Evolutionary conservation across 2,113 vertebrate genomes (phyloP).

Genomic region (Cyphomyrus discorhynchus): DNA sequence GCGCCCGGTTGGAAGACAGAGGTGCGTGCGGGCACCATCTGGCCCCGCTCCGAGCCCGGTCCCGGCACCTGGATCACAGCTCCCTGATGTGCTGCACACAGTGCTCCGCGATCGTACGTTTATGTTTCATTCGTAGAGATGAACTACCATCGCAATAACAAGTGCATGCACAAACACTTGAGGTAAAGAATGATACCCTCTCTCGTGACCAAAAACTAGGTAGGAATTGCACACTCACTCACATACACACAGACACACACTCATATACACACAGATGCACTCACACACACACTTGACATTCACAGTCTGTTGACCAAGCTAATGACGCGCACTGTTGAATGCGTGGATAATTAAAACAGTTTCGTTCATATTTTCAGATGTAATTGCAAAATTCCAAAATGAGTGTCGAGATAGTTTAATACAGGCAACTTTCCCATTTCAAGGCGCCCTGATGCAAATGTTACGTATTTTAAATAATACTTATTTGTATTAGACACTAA

Average conservation of each 20-base stretch:
- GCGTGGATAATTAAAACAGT: neutral
- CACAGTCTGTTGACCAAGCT: neutral
- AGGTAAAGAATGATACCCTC: neutral
- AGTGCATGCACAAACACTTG: neutral
- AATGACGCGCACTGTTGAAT: neutral
- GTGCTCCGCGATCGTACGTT: neutral
- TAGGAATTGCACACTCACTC: neutral
- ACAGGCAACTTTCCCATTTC: neutral
- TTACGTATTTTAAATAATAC: neutral
- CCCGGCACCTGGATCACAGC: neutral
- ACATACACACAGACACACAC: neutral
- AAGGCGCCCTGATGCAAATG: neutral
- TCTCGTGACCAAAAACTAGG: neutral
- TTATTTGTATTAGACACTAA: neutral
- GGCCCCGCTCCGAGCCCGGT: neutral
- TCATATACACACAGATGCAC: neutral
- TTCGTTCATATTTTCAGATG: neutral
- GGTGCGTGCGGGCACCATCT: conserved; percentile 4
- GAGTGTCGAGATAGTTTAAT: neutral
- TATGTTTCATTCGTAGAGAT: no score
- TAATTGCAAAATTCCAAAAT: neutral
- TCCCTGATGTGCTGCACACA: neutral
- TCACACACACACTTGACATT: neutral
- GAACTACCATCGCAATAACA: neutral
- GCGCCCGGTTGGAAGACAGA: neutral